Conservation (phyloP, 2,888 invertebrate genomes). For the Cheilosia soror region DNA sequence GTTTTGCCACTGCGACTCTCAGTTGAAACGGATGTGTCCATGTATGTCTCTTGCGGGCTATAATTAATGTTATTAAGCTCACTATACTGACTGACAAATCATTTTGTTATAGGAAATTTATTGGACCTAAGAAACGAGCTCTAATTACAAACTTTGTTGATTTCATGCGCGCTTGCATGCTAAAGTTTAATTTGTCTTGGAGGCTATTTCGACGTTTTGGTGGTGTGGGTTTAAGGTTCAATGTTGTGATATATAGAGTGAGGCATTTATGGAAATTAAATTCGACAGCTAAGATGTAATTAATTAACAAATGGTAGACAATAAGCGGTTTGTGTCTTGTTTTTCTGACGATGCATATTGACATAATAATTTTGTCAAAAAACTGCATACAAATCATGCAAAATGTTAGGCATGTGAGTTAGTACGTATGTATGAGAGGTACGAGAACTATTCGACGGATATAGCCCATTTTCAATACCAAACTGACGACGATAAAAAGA, state of each 20-base stretch:
- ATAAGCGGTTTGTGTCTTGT: too few species aligned
- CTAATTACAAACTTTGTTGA: constrained; percentile 30
- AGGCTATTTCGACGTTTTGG: neutral
- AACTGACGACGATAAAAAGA: too few species aligned
- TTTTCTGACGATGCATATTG: too few species aligned
- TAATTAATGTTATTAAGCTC: constrained; percentile 51
- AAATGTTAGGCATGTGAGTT: too few species aligned
- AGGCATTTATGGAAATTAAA: neutral
- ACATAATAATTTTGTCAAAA: too few species aligned
- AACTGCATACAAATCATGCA: too few species aligned
- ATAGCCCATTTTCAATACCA: too few species aligned
- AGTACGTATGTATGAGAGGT: too few species aligned
- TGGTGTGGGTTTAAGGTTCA: neutral
- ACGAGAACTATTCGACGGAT: too few species aligned
- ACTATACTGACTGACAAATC: neutral
- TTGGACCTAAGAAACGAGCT: constrained; percentile 22
- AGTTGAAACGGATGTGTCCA: constrained; percentile 63
- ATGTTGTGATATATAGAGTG: neutral
- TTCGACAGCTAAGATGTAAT: too few species aligned
- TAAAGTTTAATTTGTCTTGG: constrained; percentile 28
- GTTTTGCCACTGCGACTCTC: neutral
- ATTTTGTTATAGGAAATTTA: constrained; percentile 22
- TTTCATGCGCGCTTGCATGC: constrained; percentile 30
- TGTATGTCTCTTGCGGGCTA: constrained; percentile 39
- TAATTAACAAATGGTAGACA: too few species aligned